Evolutionary conservation across 2,888 invertebrate species (phyloP).

Genomic region (Microplitis deprimator): DNA sequence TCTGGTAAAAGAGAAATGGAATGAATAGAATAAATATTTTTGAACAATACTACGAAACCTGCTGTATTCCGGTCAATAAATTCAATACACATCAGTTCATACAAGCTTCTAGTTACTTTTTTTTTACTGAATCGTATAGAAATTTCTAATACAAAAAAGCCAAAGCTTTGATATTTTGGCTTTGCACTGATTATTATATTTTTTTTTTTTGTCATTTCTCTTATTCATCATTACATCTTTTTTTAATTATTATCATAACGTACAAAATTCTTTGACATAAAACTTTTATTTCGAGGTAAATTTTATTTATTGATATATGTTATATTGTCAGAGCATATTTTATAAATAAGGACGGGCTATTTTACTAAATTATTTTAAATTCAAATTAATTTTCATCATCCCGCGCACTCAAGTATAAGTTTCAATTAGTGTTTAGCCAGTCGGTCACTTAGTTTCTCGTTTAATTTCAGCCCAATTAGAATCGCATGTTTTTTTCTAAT

Average conservation of each 20-base stretch:
- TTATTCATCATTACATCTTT: not conserved
- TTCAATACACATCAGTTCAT: not conserved
- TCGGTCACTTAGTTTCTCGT: too few relatives aligned
- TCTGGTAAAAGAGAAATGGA: not conserved
- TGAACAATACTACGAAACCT: not conserved
- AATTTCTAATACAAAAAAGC: not conserved
- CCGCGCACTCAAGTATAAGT: too few relatives aligned
- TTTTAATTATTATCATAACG: not conserved
- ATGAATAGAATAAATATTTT: constrained; percentile 8
- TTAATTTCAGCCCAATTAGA: too few relatives aligned
- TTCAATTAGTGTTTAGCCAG: too few relatives aligned
- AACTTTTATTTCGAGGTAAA: not conserved
- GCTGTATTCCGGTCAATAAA: not conserved
- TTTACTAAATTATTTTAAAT: not conserved
- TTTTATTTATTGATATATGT: not conserved
- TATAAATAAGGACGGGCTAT: not conserved
- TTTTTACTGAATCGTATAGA: not conserved
- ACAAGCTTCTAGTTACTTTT: not conserved
- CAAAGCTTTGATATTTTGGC: not conserved
- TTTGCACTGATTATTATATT: not conserved
- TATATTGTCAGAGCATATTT: not conserved
- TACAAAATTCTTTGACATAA: not conserved
- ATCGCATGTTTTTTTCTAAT: too few relatives aligned
- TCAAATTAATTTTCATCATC: not conserved
- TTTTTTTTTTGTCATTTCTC: not conserved